phyloP scores from a whole-genome alignment of 2,113 vertebrate genomes.

The Hippocampus barbouri region DNA sequence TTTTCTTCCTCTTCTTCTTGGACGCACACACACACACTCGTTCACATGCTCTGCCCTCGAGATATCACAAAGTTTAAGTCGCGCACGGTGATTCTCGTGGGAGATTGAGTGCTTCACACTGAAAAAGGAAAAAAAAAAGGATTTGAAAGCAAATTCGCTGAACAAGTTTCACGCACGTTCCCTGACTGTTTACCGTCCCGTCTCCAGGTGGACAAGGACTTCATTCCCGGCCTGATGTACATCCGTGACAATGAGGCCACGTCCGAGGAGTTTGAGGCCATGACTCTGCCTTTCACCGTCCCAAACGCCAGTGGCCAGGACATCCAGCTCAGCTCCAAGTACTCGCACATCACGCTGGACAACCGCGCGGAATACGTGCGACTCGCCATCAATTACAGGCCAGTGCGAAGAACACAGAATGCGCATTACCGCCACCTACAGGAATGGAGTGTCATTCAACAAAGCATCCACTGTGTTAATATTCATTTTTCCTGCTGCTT shows the following conservation, averaged over 20 bases:
- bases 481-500: not conserved
- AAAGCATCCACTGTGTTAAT: not conserved
- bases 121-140: too few species aligned
- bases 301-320: slow-evolving; percentile 96
- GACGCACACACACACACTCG: slow-evolving; percentile 53
- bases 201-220: slow-evolving; percentile 94
- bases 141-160: too few species aligned
- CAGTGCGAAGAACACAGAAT: slow-evolving; percentile 1
- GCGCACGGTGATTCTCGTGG: not conserved
- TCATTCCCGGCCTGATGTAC: slow-evolving; percentile 98
- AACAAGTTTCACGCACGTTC: too few species aligned
- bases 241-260: slow-evolving; percentile 96
- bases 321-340: slow-evolving; percentile 94
- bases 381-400: slow-evolving; percentile 97
- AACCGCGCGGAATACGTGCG: slow-evolving; percentile 93
- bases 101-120: slow-evolving; percentile 1
- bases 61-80: slow-evolving; percentile 59
- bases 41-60: slow-evolving; percentile 51
- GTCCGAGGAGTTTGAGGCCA: slow-evolving; percentile 94
- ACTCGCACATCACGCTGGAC: slow-evolving; percentile 92
- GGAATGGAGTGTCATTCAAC: not conserved
- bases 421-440: not conserved
- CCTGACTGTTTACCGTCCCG: not conserved
- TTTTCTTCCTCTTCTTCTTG: slow-evolving; percentile 10
- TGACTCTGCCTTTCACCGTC: slow-evolving; percentile 95